phyloP scores from a whole-genome alignment of 30 jellyfish, hydroid and myxozoan genomes.

The Pseudorhiza aurosa region DNA sequence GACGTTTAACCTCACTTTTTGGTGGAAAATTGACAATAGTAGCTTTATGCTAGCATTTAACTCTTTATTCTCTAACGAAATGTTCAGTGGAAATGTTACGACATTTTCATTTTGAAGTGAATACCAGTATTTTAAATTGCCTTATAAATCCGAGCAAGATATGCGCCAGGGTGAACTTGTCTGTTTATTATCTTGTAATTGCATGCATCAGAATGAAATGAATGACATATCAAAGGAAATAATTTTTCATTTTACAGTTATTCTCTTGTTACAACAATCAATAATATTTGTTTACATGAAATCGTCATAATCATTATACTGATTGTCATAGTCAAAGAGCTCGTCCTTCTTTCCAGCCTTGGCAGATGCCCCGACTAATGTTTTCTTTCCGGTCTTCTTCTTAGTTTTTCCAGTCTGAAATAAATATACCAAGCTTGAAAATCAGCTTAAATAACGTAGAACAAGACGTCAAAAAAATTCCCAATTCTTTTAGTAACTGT shows the following conservation, averaged over 20 bases:
- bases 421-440: not conserved
- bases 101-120: too few species aligned
- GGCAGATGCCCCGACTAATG: slow-evolving; percentile 65
- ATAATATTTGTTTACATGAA: slow-evolving; percentile 61
- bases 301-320: slow-evolving; percentile 89
- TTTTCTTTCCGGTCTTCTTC: slow-evolving; percentile 47
- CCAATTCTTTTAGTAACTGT: not conserved
- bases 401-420: slow-evolving; percentile 53
- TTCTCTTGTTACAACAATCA: not conserved
- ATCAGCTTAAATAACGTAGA: not conserved
- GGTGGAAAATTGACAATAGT: too few species aligned
- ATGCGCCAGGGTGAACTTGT: too few species aligned
- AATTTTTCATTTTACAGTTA: too few species aligned
- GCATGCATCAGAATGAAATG: too few species aligned
- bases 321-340: slow-evolving; percentile 50
- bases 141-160: too few species aligned
- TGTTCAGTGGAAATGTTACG: too few species aligned
- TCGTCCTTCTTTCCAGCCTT: slow-evolving; percentile 66
- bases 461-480: not conserved
- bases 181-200: too few species aligned
- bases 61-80: too few species aligned
- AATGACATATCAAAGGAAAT: not conserved
- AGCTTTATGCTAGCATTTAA: too few species aligned
- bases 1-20: not conserved
- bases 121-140: too few species aligned